These are phyloP conservation scores for Adelosebastes latens DNA, from an alignment of 2,797 vertebrate species.

Conservation along the genomic window DNA sequence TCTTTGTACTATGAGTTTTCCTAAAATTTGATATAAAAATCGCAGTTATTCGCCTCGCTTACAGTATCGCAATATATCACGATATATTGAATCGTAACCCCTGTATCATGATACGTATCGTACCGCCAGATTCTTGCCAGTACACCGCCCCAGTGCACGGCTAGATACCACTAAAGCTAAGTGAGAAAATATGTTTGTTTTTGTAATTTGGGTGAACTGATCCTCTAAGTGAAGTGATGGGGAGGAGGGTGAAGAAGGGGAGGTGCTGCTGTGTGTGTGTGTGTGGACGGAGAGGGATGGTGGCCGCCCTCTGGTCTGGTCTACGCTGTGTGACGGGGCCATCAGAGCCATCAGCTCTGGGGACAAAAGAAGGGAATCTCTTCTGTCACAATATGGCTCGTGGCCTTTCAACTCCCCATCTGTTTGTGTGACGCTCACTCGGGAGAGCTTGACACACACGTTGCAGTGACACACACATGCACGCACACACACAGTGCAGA, in stretches of 20 bases:
- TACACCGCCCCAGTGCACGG: too few species aligned
- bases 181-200: background rate
- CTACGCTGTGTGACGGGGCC: constrained; percentile 46
- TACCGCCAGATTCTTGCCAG: too few species aligned
- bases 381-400: constrained; percentile 84
- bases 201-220: constrained; percentile 6
- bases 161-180: background rate
- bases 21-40: too few species aligned
- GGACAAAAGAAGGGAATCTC: constrained; percentile 84
- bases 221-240: constrained; percentile 1
- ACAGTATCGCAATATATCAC: too few species aligned
- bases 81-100: too few species aligned
- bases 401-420: constrained; percentile 90
- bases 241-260: background rate
- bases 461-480: constrained; percentile 46
- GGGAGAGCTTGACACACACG: constrained; percentile 48
- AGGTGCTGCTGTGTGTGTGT: constrained; percentile 6
- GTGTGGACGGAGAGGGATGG: constrained; percentile 4
- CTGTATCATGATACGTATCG: too few species aligned
- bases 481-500: background rate
- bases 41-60: too few species aligned
- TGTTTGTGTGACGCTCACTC: constrained; percentile 81
- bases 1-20: too few species aligned
- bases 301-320: constrained; percentile 46
- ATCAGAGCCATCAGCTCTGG: constrained; percentile 60